Conservation (phyloP, 2,888 invertebrate species). For the Thelaira solivaga region DNA sequence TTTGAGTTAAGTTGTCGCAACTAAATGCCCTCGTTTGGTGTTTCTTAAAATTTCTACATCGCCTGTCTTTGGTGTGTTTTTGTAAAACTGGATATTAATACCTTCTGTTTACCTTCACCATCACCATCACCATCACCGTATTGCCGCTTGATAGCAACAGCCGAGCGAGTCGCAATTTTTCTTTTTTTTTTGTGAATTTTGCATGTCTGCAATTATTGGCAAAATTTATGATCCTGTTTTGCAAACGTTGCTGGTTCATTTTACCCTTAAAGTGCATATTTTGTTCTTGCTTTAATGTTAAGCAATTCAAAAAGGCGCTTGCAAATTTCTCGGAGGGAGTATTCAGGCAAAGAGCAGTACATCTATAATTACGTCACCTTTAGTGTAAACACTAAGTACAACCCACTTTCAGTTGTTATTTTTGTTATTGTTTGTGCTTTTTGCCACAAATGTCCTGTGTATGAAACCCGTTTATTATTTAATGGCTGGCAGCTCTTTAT, state of each 20-base stretch:
- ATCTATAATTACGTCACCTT: conserved; percentile 66
- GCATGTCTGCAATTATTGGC: conserved; percentile 49
- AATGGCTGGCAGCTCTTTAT: conserved; percentile 4
- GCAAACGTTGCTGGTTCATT: conserved; percentile 10
- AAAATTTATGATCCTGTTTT: conserved; percentile 51
- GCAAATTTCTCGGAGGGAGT: conserved; percentile 50
- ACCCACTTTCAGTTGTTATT: conserved; percentile 49
- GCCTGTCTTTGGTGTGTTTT: not conserved
- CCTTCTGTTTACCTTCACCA: not conserved
- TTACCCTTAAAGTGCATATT: conserved; percentile 46
- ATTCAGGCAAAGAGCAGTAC: conserved; percentile 53
- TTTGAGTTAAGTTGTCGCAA: not conserved
- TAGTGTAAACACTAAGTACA: conserved; percentile 62
- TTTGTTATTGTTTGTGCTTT: conserved; percentile 3
- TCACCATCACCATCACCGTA: not conserved
- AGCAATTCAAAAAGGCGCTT: conserved; percentile 41
- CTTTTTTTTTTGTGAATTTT: too few species aligned
- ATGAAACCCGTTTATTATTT: conserved; percentile 45
- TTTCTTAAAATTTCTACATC: not conserved
- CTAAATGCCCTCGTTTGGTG: not conserved
- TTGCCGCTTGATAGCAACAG: not conserved
- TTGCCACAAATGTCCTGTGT: conserved; percentile 7
- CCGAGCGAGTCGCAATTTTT: too few species aligned
- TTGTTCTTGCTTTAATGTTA: conserved; percentile 4
- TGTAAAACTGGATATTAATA: conserved; percentile 44